A percentile compares a stretch with the other conserved stretches of the same genome.
Conservation (phyloP, 2,888 invertebrate genomes). For the Petrolisthes manimaculis region DNA sequence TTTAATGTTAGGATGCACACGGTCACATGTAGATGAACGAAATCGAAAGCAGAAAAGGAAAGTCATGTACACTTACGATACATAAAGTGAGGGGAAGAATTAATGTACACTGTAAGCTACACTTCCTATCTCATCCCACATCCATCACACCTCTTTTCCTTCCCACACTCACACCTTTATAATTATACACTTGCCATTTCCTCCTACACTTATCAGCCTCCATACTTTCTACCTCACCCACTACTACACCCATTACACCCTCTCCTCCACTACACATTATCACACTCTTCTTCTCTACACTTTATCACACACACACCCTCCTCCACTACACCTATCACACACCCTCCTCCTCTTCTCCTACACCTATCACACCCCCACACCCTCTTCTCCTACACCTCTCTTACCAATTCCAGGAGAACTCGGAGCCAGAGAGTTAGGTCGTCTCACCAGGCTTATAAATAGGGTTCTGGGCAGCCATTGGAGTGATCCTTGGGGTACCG, state of each 20-base stretch:
- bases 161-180: background rate
- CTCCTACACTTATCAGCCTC: background rate
- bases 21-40: too few species aligned
- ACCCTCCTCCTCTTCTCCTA: background rate
- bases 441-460: constrained; percentile 11
- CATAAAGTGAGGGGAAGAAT: too few species aligned
- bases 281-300: background rate
- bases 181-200: background rate
- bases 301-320: background rate
- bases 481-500: constrained; percentile 4
- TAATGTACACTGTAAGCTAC: too few species aligned
- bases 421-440: background rate
- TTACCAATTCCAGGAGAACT: background rate
- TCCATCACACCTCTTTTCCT: background rate
- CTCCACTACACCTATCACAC: background rate
- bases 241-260: background rate
- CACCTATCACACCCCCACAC: background rate
- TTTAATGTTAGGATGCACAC: too few species aligned
- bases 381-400: background rate
- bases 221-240: background rate
- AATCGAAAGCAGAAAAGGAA: too few species aligned
- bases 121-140: background rate
- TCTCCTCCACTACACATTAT: background rate
- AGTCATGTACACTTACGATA: too few species aligned
- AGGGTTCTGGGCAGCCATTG: background rate